These are phyloP conservation scores for Pachypeltis micranthus DNA, from an alignment of 1,140 invertebrate genomes.

Conservation along the genomic window DNA sequence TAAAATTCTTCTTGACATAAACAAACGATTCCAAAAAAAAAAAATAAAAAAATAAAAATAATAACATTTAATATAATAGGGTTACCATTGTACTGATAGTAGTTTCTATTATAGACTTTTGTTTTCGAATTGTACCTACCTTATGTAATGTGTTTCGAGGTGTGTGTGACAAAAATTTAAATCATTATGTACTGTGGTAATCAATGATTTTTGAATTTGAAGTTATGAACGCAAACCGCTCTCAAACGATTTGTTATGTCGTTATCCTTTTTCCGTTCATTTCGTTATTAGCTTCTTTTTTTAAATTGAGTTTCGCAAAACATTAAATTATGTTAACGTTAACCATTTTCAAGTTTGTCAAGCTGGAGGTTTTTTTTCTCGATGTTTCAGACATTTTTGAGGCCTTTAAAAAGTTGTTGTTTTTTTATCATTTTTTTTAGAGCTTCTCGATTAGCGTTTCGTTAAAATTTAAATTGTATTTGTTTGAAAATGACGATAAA, in stretches of 20 bases:
- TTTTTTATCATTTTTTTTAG: neutral
- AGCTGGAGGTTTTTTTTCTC: neutral
- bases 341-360: neutral
- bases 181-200: neutral
- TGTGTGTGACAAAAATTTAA: neutral
- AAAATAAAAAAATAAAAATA: neutral
- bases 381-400: neutral
- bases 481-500: neutral
- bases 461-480: neutral
- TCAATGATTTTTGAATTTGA: neutral
- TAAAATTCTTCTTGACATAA: neutral
- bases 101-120: neutral
- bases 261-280: neutral
- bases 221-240: neutral
- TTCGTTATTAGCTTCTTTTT: no score
- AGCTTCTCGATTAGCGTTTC: neutral
- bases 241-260: neutral
- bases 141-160: conserved; percentile 4
- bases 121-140: neutral
- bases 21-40: neutral
- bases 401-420: neutral
- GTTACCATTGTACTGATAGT: conserved; percentile 7
- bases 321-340: neutral
- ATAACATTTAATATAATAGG: neutral
- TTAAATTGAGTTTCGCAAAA: no score